Evolutionary conservation across 2,113 vertebrate species (phyloP), one percentile per base, ranked within the genome.

Genomic region (Gymnogyps californianus): DNA sequence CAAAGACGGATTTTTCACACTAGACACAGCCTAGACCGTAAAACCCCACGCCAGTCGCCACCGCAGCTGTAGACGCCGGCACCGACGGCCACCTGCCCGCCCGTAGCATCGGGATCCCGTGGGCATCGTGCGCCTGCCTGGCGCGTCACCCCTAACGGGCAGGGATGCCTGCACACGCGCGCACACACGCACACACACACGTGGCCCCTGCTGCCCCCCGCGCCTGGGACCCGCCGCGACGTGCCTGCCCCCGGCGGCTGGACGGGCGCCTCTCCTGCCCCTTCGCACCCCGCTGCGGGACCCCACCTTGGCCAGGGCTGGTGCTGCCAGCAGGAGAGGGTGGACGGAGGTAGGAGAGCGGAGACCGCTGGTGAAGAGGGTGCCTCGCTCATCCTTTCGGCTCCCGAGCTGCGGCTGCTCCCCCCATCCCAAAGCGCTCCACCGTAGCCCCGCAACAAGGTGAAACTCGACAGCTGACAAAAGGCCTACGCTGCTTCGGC

Each of bases 81-180:
- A n/a, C 54, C 0, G 1, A 65, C 0, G 7, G 16, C 34, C 82
- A 70, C 46, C 75, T 46, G 71, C 55, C 72, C 16, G 2, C n/a
- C 55, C 2, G 3, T 2, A 72, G 59, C 81, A 61, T 32, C 1
- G 2, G 14, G 25, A 64, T 38, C 29, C 47, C 1, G 0, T 6
- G 28, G 17, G 16, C 3, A 2, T 10, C 3, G 3, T 25, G 32
- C 4, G 8, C 38, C 42, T 40, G 34, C 7, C 67, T 12, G 16
- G 16, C 1, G 1, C 11, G 2, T 42, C 57, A 32, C 32, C 65
- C 32, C 7, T 9, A n/a, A 16, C 0, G 0, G 26, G 44, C 13
- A 17, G 34, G 80, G 46, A 34, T 11, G 19, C 55, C 21, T 6
- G 28, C 74, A 10, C 26, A 2, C 15, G 26, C 2, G 5, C 28